Base-by-base conservation (phyloP, 2,797 vertebrate species). In the Gallinago solitaria region DNA sequence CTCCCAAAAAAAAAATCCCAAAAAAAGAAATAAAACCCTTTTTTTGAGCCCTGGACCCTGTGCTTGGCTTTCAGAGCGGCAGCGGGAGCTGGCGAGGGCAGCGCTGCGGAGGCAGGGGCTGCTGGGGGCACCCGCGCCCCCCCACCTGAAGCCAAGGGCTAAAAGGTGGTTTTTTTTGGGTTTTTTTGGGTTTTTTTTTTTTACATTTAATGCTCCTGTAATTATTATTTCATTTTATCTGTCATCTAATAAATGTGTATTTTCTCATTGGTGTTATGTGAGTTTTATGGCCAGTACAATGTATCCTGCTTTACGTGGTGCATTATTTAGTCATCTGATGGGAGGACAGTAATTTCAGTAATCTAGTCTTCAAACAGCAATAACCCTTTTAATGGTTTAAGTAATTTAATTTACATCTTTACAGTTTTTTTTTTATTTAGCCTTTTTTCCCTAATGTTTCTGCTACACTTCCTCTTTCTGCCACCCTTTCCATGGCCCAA, bases 81-180 rank as follows among this genome's bases (percentile, higher is more conserved):
- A 99, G 95, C 98, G 99, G 9, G 99, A 99, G 93, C 98, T 99
- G 98, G 99, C 98, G 6, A 98, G 98, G 88, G 98, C 98, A 54
- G 98, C 98, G 1, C 97, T 99, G 74, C 98, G 98, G 95, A 99
- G 98, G 97, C 99, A 99, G 96, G 98, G 98, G 63, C 97, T 99
- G 82, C 98, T 98, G 76, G 97, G 98, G 16, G 98, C 93, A 59
- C 85, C 98, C 3, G 83, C 97, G 16, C 91, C 97, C 25, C 98
- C 98, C 68, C 99, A 98, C 92, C 98, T 89, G 6, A 98, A 98
- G 83, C 96, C 97, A 33, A 96, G 98, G 32, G 94, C 97, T 30
- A 99, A 99, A 97, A 99, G 99, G 99, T 99, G 88, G 64, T 94
- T 45, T 47, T 1, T 65, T 65, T 60, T 60, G 28, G 28, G 6